phyloP scores from a whole-genome alignment of 2,888 invertebrate genomes.

The Clepsis dumicolana region DNA sequence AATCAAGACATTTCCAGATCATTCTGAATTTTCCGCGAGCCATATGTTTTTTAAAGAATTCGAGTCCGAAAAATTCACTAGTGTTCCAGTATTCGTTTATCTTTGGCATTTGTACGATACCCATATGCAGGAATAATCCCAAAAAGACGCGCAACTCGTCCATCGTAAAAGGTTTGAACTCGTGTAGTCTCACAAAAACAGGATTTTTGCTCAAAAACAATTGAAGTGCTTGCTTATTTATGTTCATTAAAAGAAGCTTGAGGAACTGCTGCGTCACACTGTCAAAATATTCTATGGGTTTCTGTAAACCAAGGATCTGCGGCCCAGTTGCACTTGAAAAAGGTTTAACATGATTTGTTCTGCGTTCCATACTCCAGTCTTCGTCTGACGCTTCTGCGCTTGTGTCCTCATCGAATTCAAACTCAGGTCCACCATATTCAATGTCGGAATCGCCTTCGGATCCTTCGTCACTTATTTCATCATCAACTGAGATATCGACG shows the following conservation, averaged over 20 bases:
- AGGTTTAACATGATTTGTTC: not conserved
- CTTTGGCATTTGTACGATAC: slow-evolving; percentile 27
- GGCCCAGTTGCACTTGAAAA: slow-evolving; percentile 10
- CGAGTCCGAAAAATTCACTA: slow-evolving; percentile 24
- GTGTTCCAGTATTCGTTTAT: slow-evolving; percentile 35
- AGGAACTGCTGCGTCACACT: slow-evolving; percentile 12
- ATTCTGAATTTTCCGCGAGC: slow-evolving; percentile 25
- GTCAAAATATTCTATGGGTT: slow-evolving; percentile 26
- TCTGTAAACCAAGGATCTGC: not conserved
- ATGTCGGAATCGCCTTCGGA: slow-evolving; percentile 21
- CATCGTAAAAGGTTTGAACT: slow-evolving; percentile 16
- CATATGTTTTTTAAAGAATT: slow-evolving; percentile 33
- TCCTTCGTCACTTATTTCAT: slow-evolving; percentile 5
- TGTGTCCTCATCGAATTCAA: slow-evolving; percentile 18
- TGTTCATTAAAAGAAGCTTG: slow-evolving; percentile 1
- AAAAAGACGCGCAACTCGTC: slow-evolving; percentile 30
- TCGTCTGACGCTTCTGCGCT: slow-evolving; percentile 17
- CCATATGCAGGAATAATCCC: slow-evolving; percentile 28
- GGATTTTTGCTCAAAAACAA: slow-evolving; percentile 16
- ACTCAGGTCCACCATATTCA: slow-evolving; percentile 3
- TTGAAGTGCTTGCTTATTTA: slow-evolving; percentile 24
- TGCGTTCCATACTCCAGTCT: slow-evolving; percentile 25
- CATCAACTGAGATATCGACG: slow-evolving; percentile 13
- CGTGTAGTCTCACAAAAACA: slow-evolving; percentile 2
- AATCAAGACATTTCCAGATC: slow-evolving; percentile 32